These are phyloP conservation scores for Urocynchramus pylzowi DNA, from an alignment of 2,113 vertebrate genomes.

Conservation along the genomic window DNA sequence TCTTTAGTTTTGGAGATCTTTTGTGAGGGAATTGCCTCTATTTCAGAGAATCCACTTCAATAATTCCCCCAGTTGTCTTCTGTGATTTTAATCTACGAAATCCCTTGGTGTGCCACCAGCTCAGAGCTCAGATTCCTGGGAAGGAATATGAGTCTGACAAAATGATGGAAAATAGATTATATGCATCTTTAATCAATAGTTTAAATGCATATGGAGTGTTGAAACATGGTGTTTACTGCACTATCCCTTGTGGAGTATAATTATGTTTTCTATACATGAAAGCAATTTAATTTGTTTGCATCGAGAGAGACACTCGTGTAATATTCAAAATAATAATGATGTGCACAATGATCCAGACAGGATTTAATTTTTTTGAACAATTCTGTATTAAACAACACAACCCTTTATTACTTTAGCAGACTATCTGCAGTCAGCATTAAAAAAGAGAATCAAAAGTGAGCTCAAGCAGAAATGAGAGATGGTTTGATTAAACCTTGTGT, in stretches of 20 bases:
- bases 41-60: not conserved
- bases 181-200: conserved; percentile 25
- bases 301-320: not conserved
- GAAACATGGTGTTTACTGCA: not conserved
- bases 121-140: not conserved
- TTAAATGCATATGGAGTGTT: not conserved
- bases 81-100: not conserved
- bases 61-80: not conserved
- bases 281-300: not conserved
- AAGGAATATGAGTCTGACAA: not conserved
- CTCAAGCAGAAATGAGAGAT: not conserved
- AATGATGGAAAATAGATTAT: not conserved
- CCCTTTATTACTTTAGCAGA: not conserved
- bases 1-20: not conserved
- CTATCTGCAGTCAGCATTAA: not conserved
- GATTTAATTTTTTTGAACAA: not conserved
- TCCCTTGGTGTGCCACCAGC: not conserved
- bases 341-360: not conserved
- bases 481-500: not conserved
- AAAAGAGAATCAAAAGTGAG: not conserved
- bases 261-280: not conserved
- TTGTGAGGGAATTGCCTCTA: not conserved
- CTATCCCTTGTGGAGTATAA: not conserved
- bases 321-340: conserved; percentile 9
- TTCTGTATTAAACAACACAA: not conserved